These are phyloP conservation scores for Caenorhabditis panamensis DNA, from an alignment of 2,888 invertebrate genomes.

Conservation along the genomic window DNA sequence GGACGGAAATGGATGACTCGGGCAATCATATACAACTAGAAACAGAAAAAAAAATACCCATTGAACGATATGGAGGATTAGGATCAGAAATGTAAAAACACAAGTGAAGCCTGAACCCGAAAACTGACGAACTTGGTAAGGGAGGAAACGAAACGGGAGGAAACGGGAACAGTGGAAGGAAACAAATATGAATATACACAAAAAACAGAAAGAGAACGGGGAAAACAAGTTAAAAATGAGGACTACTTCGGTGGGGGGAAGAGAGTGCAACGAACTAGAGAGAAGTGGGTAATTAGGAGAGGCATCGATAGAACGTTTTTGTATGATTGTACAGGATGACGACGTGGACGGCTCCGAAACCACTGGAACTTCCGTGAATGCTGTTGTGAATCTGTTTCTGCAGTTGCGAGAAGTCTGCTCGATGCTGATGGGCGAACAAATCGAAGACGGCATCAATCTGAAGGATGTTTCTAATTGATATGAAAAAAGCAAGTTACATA, in stretches of 20 bases:
- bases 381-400: slow-evolving; percentile 19
- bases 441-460: slow-evolving; percentile 43
- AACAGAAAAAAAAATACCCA: neutral
- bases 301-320: slow-evolving; percentile 47
- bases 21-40: slow-evolving; percentile 33
- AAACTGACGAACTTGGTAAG: neutral
- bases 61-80: slow-evolving; percentile 22
- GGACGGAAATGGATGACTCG: slow-evolving; percentile 3
- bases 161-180: neutral
- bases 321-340: slow-evolving; percentile 25
- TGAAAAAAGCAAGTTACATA: neutral
- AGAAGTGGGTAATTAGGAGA: slow-evolving; percentile 19
- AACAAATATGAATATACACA: slow-evolving; percentile 40
- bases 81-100: slow-evolving; percentile 12
- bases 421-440: slow-evolving; percentile 21
- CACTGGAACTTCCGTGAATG: slow-evolving; percentile 2
- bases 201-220: neutral
- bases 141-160: slow-evolving; percentile 5
- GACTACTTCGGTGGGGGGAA: slow-evolving; percentile 3
- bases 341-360: slow-evolving; percentile 2
- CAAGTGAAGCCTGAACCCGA: slow-evolving; percentile 2
- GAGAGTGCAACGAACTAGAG: slow-evolving; percentile 18
- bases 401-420: slow-evolving; percentile 18
- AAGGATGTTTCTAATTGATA: slow-evolving; percentile 4
- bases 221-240: slow-evolving; percentile 4